A percentile compares a stretch with the other conserved stretches of the same genome.
phyloP scores from a whole-genome alignment of 2,113 vertebrate genomes.

The Rhinolophus sinicus region DNA sequence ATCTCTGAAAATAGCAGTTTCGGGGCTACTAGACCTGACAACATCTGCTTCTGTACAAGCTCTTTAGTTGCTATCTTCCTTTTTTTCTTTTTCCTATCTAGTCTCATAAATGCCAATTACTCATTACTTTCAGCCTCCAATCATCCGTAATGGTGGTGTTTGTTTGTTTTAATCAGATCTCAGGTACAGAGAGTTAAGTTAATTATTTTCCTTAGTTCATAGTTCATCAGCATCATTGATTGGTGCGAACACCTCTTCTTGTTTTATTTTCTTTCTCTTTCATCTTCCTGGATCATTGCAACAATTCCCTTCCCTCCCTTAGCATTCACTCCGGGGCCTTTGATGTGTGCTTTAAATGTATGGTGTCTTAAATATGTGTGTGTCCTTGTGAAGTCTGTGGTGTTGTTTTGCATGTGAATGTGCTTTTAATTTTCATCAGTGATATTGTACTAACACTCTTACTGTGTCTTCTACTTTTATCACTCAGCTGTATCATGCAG shows the following conservation, averaged over 20 bases:
- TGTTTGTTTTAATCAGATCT: slow-evolving; percentile 65
- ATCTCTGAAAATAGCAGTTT: background rate
- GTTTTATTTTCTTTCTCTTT: slow-evolving; percentile 25
- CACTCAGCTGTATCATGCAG: background rate
- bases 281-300: background rate
- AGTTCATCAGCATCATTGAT: background rate
- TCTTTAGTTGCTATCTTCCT: slow-evolving; percentile 19
- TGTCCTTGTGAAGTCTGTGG: background rate
- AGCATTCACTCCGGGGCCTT: slow-evolving; percentile 7
- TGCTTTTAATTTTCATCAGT: slow-evolving; percentile 36
- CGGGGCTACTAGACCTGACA: background rate
- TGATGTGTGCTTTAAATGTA: background rate
- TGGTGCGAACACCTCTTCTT: background rate
- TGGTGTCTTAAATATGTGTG: background rate
- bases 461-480: background rate
- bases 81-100: background rate
- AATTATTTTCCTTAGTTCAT: slow-evolving; percentile 17
- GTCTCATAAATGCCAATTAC: background rate
- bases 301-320: background rate
- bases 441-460: background rate
- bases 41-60: background rate
- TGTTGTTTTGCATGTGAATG: background rate
- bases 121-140: slow-evolving; percentile 10
- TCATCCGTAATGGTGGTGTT: background rate
- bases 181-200: slow-evolving; percentile 16